Evolutionary conservation across 92 coral and sea anemone species (phyloP), one percentile per base, ranked within the genome.

Genomic region (Porites divaricata): DNA sequence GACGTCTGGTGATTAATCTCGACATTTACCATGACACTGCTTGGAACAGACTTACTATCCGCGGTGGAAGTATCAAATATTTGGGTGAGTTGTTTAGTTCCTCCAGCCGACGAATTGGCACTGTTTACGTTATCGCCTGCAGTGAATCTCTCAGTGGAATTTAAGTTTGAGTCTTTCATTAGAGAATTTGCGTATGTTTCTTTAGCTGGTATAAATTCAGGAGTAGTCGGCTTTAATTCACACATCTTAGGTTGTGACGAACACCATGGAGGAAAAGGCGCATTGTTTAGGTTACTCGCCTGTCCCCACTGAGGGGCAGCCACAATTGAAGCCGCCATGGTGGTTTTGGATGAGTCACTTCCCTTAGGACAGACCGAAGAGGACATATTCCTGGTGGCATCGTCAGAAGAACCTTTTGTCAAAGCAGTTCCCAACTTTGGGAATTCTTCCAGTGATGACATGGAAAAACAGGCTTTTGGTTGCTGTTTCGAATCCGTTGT

Each of bases 371-470:
- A 63, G 22, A 26, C 57, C 2, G 70, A 11, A 2, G 28, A n/a
- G 21, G 70, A 7, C 16, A 58, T n/a, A 21, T 22, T 62, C 48
- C 0, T 45, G 13, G 57, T 48, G 41, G 8, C 25, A 63, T 11
- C 11, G 41, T 57, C 5, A 21, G 70, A 12, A n/a, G 20, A 12
- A 5, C 25, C 48, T 13, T 21, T 56, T 1, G 58, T 41, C 13
- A 57, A 20, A n/a, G 45, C 59, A 63, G 81, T 68, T 21, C 23
- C 54, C 21, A 77, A n/a, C 15, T 35, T 53, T 35, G 81, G 70
- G 35, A 41, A 76, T 25, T 25, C 70, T 26, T 76, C 53, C 53
- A 35, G n/a, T 25, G 24, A 14, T n/a, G 66, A 76, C 48, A 45
- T 57, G 15, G 51, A 12, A 14, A 76, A 59, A 16, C 51, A 16